These are phyloP conservation scores for Cybosia mesomella DNA, from an alignment of 2,888 invertebrate genomes.

Conservation along the genomic window DNA sequence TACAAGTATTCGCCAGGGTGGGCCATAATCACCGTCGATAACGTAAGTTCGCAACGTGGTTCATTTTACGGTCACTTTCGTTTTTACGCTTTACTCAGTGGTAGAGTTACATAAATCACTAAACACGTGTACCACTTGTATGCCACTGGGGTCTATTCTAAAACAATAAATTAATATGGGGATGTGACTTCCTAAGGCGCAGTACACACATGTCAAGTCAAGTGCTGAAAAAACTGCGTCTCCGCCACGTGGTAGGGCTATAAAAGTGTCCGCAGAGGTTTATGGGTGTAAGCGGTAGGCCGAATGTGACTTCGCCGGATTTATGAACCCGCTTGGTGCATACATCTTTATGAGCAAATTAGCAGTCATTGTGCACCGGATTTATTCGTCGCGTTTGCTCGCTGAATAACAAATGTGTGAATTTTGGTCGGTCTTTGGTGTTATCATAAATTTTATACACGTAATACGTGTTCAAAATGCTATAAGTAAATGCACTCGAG, in stretches of 20 bases:
- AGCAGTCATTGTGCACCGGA: constrained; percentile 84
- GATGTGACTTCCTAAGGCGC: constrained; percentile 70
- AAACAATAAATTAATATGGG: constrained; percentile 82
- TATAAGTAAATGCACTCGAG: constrained; percentile 2
- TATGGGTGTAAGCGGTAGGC: constrained; percentile 86
- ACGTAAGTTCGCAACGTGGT: constrained; percentile 42
- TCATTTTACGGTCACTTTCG: constrained; percentile 49
- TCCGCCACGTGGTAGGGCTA: constrained; percentile 84
- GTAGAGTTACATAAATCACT: constrained; percentile 49
- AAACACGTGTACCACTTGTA: constrained; percentile 49
- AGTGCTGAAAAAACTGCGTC: constrained; percentile 82
- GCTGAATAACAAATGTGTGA: constrained; percentile 80
- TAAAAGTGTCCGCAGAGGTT: constrained; percentile 85
- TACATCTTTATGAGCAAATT: constrained; percentile 86
- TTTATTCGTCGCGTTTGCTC: constrained; percentile 76
- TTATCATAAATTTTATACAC: constrained; percentile 53
- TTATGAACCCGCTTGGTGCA: constrained; percentile 81
- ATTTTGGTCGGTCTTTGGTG: constrained; percentile 63
- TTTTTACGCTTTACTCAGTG: constrained; percentile 38
- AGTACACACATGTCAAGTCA: constrained; percentile 83
- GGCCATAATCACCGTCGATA: constrained; percentile 43
- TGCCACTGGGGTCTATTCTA: constrained; percentile 73
- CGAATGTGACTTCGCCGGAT: constrained; percentile 81
- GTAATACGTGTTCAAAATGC: constrained; percentile 26
- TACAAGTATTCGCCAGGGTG: constrained; percentile 49